These are phyloP conservation scores for Chitala chitala DNA, from an alignment of 2,113 vertebrate species.

Conservation along the genomic window DNA sequence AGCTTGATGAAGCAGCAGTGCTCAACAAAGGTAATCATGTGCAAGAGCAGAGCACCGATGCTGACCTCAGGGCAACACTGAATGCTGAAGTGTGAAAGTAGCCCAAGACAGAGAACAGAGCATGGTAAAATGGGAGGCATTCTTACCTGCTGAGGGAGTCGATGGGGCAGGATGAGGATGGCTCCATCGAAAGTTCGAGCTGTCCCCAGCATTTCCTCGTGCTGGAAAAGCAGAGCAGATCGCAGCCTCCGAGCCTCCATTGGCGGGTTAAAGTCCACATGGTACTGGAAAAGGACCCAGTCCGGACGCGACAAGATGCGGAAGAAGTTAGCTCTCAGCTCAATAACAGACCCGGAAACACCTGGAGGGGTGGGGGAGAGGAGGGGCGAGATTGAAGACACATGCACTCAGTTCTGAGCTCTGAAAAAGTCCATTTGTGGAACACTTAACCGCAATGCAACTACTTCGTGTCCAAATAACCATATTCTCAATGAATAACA, in stretches of 20 bases:
- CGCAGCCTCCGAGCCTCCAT: conserved; percentile 84
- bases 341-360: conserved; percentile 62
- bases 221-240: conserved; percentile 76
- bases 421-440: too few relatives aligned
- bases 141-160: conserved; percentile 65
- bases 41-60: not conserved
- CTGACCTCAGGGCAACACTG: not conserved
- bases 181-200: conserved; percentile 82
- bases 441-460: too few relatives aligned
- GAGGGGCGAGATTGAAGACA: too few relatives aligned
- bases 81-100: too few relatives aligned
- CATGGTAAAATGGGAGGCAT: not conserved
- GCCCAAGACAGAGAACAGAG: too few relatives aligned
- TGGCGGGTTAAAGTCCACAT: conserved; percentile 75
- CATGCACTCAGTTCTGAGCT: too few relatives aligned
- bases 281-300: conserved; percentile 90
- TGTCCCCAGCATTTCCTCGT: conserved; percentile 72
- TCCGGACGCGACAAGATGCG: conserved; percentile 77
- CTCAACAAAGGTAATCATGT: too few relatives aligned
- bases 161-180: conserved; percentile 73
- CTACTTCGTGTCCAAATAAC: too few relatives aligned
- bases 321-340: conserved; percentile 75
- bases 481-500: too few relatives aligned
- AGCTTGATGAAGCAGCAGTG: too few relatives aligned
- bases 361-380: conserved; percentile 55